Evolutionary conservation across 2,888 invertebrate species (phyloP), one percentile per base, ranked within the genome.

Genomic region (Drosophila anceps): DNA sequence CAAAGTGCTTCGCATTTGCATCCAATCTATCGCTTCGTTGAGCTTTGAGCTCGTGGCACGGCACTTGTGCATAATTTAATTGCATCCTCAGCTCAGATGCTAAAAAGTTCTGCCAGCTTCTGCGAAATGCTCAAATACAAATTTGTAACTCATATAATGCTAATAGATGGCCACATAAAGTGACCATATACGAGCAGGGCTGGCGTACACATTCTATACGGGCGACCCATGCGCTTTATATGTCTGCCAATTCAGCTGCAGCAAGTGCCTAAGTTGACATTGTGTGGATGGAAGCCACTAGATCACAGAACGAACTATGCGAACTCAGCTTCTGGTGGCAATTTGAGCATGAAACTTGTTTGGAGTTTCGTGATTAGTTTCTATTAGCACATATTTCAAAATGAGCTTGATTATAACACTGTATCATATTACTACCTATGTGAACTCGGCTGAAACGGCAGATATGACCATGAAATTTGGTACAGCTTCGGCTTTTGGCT

Each of bases 21-120:
- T 57, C 10, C 57, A 57, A 57, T 57, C 57, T 57, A 57, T 57
- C 57, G 57, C 57, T 57, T 43, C 57, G 57, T 31, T 57, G 31
- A 43, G 57, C 43, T 57, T 24, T 33, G 15, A 57, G 57, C 43
- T 57, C 31, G 31, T 29, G 29, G 18, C 41, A 55, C 55, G 29
- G 18, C 41, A 55, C 55, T 55, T 55, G 39, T 41, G 29, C 27
- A 55, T 57, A 57, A 57, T 57, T 57, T 57, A 31, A 57, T 57
- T 57, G 57, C 57, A 57, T 10, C 15, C 54, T 55, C 50, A 50
- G 50, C 50, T n/a, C n/a, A 50, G 50, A 18, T 50, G 39, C 39
- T 18, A 55, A 39, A 39, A 55, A 55, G 27, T 29, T 39, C 24
- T 18, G n/a, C 29, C 27, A 55, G 39, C 54, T 55, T 18, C 4